Evolutionary conservation across 2,888 invertebrate genomes (phyloP).

Genomic region (Pelosia muscerda): DNA sequence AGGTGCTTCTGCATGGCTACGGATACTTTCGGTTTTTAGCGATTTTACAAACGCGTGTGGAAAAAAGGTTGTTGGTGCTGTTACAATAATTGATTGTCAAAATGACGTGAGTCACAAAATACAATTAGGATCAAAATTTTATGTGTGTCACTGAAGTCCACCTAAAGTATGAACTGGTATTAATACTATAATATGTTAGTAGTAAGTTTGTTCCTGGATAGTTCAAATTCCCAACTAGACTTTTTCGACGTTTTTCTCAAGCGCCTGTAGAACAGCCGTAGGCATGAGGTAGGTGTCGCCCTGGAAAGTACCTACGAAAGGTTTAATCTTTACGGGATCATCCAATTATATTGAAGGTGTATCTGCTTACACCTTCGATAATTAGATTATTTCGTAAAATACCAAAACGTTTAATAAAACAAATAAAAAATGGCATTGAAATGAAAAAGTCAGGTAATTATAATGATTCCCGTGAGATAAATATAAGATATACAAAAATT

Average conservation of each 20-base stretch:
- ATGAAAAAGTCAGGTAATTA: not conserved
- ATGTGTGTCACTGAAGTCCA: not conserved
- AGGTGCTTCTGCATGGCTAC: slow-evolving; percentile 61
- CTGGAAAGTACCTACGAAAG: too few relatives aligned
- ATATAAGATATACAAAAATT: not conserved
- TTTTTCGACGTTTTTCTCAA: too few relatives aligned
- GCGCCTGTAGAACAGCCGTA: too few relatives aligned
- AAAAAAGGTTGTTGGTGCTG: not conserved
- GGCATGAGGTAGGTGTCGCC: too few relatives aligned
- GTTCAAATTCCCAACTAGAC: not conserved
- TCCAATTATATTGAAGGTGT: too few relatives aligned
- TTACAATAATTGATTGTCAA: not conserved
- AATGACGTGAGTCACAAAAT: not conserved
- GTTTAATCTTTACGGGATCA: too few relatives aligned
- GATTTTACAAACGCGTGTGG: slow-evolving; percentile 18
- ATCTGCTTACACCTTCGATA: not conserved
- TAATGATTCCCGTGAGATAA: not conserved
- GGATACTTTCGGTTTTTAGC: slow-evolving; percentile 65
- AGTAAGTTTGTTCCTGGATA: not conserved
- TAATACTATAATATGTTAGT: too few relatives aligned
- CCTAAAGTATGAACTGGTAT: not conserved
- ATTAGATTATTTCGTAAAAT: not conserved
- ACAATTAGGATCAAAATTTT: not conserved
- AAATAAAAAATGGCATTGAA: not conserved
- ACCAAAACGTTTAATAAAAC: not conserved